Base-by-base conservation (phyloP, 2,113 vertebrate genomes). In the Scartelaos histophorus region DNA sequence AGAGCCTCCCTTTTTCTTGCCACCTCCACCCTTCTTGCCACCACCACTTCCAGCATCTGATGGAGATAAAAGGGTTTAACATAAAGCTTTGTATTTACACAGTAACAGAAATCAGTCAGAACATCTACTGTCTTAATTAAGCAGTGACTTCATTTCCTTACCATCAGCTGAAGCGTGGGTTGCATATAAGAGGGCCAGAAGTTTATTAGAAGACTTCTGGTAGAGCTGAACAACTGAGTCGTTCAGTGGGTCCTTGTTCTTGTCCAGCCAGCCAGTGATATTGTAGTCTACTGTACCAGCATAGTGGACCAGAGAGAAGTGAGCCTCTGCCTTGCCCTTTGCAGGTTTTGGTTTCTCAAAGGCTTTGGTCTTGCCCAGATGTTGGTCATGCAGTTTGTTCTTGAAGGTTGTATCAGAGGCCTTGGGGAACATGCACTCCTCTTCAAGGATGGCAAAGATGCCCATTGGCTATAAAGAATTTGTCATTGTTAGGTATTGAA, bases 181-280 rank as follows among this genome's bases (percentile, higher is more conserved):
- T 17, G 58, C 73, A 68, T 89, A 91, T 16, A 89, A 66, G 1
- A 76, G 7, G 0, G 3, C 0, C 22, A 91, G 38, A 47, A 91
- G 82, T 72, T 91, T 89, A 65, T 84, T 87, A 12, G 70, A 69
- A 15, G 92, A 77, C 68, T 93, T 93, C 70, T 91, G 88, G 73
- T 91, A 93, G 1, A 93, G 89, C 78, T 89, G 94, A 3, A 97
- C 92, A 56, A 97, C 96, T 0, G 96, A 95, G 75, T 98, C 96
- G 0, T 98, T 98, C 91, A 98, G 76, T 0, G 96, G 96, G 82
- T 98, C 96, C 78, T 98, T 98, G 90, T 97, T 98, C 83, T 98
- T 97, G 65, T 97, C 96, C 29, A 97, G 86, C 96, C 96, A 97
- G 16, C 95, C 95, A 29, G 19, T 15, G 71, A 97, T 95, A 73